Base-by-base conservation (phyloP, 2,797 vertebrate species). In the Meda fulgida region DNA sequence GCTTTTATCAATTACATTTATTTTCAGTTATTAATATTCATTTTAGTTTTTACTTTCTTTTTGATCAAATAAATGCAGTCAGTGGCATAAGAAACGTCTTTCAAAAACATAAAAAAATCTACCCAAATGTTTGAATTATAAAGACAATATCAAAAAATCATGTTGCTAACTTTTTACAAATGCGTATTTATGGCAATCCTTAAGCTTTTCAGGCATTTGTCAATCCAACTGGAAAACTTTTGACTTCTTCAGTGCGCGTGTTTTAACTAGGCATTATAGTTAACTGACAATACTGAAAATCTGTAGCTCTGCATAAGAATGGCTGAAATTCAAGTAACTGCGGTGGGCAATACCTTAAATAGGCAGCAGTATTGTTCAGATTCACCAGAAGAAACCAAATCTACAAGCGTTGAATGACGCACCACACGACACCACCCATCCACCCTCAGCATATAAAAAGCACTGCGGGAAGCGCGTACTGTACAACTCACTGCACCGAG, bases 371-470 rank as follows among this genome's bases (percentile, higher is more conserved):
- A 81, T 60, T 55, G 63, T 69, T 78, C 34, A 58, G 65, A 70
- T 60, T 78, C 76, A 46, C 75, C 51, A 77, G 13, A 77, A 2
- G 13, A 73, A 48, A n/a, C 14, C 29, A 21, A n/a, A 66, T 29
- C 19, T 16, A 14, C 38, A 69, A 40, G 58, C 14, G 26, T n/a
- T 9, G 31, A 53, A 85, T 85, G 84, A 85, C 84, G 84, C 79
- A 81, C 78, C n/a, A 48, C 40, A 38, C 14, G 48, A 43, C n/a
- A 76, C 71, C 63, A 29, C 84, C 76, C 76, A 31, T 60, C 48
- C 60, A 26, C 34, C 78, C 65, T 71, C 58, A 60, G 67, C 48
- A 65, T 78, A 89, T 90, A 90, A 89, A 90, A 86, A 70, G 48
- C 29, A 13, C 58, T 38, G 70, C 69, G 78, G 36, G 43, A 18